These are phyloP conservation scores for Sarcoramphus papa DNA, from an alignment of 2,797 vertebrate species.

Conservation along the genomic window DNA sequence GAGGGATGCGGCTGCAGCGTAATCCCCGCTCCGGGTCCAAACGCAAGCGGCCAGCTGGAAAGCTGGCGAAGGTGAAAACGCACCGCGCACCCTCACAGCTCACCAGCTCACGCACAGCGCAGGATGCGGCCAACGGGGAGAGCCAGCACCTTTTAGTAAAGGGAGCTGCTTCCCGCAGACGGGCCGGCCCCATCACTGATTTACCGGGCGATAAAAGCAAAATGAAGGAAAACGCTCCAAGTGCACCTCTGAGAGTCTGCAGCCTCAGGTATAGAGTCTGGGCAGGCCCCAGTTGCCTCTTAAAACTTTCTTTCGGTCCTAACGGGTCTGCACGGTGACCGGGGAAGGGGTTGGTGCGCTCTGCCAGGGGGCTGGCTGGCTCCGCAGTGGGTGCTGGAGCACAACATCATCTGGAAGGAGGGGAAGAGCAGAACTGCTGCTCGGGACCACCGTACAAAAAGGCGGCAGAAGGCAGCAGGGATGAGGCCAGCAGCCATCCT, in stretches of 20 bases:
- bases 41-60: background rate
- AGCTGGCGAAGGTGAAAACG: background rate
- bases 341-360: accelerated
- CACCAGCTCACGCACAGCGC: background rate
- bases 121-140: background rate
- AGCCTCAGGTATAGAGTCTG: background rate
- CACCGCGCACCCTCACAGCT: background rate
- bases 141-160: background rate
- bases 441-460: accelerated
- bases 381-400: background rate
- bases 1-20: background rate
- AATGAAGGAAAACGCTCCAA: constrained; percentile 1
- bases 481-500: background rate
- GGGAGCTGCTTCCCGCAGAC: background rate
- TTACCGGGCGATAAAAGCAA: background rate
- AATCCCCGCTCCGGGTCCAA: accelerated
- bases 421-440: background rate
- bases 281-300: background rate
- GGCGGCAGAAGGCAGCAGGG: background rate
- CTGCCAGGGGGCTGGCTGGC: background rate
- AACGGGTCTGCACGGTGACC: accelerated
- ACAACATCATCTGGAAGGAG: accelerated
- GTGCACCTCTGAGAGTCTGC: background rate
- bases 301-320: background rate
- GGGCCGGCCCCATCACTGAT: background rate